Evolutionary conservation across 37 sponge, comb jelly and placozoan genomes (phyloP), one percentile per base, ranked within the genome.

Genomic region (Bolinopsis microptera): DNA sequence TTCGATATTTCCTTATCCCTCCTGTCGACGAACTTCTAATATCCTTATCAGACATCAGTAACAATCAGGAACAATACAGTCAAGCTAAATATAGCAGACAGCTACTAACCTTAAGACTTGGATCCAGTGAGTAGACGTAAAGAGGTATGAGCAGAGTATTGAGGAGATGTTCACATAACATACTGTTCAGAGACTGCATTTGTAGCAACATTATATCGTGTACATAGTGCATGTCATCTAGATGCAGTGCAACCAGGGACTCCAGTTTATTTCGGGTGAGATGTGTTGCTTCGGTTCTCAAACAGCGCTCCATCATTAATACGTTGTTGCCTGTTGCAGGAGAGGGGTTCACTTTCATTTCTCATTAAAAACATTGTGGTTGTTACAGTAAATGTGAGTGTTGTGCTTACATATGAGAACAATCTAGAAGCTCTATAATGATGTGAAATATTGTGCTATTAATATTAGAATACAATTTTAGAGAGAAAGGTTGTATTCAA

Each of bases 151-250:
- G 93, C 61, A 99, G 97, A 0, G 96, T 92, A 74, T 95, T 95
- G 68, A 95, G 96, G 22, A 96, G 83, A 69, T 96, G 96, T 33
- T 94, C 95, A 0, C 83, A 39, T 21, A 99, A 83, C 33, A 99
- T 41, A 24, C 93, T 94, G 69, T 95, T 94, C 67, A 99, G 95
- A 13, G 92, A 35, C 61, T 33, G 32, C 3, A 97, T 41, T 26
- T 88, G 69, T 24, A 99, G 96, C 31, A 82, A 94, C 33, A 97
- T 93, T 92, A 99, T 96, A 83, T 99, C 99, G 39, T 96, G 95
- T 68, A 99, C 75, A 76, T 99, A 99, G 70, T 96, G 97, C 92
- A 97, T 93, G 68, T 97, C 96, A 72, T 99, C 99, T 68, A 99
- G 74, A 40, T 99, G 99, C 23, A 96, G 97, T 0, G 97, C 99